Base-by-base conservation (phyloP, 35 echinoderm and acorn worm species). In the Apostichopus parvimensis region DNA sequence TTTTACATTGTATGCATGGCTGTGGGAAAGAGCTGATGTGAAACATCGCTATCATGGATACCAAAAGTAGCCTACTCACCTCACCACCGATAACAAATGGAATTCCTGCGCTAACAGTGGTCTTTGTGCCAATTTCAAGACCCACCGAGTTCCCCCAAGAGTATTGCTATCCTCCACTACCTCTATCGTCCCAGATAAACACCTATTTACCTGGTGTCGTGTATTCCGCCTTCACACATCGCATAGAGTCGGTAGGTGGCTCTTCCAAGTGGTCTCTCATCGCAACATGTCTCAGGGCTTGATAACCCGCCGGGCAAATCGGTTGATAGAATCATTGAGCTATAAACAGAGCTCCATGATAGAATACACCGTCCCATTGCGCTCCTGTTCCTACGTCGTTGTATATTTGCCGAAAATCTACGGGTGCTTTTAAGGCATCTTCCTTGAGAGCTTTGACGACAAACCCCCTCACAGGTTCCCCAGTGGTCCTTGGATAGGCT, bases 161-260 rank as follows among this genome's bases (percentile, higher is more conserved):
- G 52, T 84, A 84, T 7, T 8, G 6, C 10, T 84, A 68, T 68
- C 64, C 64, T 45, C 53, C 53, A 17, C 56, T 87, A 5, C 15
- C 83, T n/a, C 1, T 28, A 55, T 87, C 83, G 24, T 54, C 59
- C 56, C 60, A 65, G 1, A 87, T 17, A 17, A 4, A 55, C 55
- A 59, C 53, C 83, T 55, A 87, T 6, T n/a, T 6, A 17, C 83
- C 83, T 15, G 17, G 18, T 6, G 59, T 24, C 14, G 83, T 87
- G 83, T 87, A 87, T 26, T 61, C 12, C 21, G 11, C 83, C 14
- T 87, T 22, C 6, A 87, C 83, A 11, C 83, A 87, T 17, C 83
- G 55, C 14, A 87, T 1, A 6, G 8, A 18, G 59, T 6, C 11
- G 2, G 13, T 87, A 56, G 14, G 17, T 6, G 83, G 83, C 11